Base-by-base conservation (phyloP, 2,797 vertebrate species). In the Pangasius sanitwongsei region DNA sequence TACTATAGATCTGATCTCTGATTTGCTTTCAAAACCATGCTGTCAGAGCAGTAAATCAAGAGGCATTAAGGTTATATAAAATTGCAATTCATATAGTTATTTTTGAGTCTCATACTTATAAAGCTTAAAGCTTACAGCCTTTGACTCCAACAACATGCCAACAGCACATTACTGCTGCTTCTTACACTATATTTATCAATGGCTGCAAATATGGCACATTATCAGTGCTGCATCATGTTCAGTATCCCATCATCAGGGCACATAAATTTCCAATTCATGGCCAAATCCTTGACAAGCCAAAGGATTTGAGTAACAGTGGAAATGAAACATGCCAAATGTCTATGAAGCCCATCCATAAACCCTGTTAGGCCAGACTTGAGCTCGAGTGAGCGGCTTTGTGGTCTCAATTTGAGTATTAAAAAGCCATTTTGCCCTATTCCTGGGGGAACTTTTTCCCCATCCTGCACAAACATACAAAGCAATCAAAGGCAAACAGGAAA, bases 221-320 rank as follows among this genome's bases (percentile, higher is more conserved):
- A 75, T 11, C 50, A 55, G 18, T 34, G n/a, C 77, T 81, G n/a
- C 7, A 81, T 80, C 77, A 57, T 80, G 77, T 23, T 81, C 78
- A 37, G 13, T 23, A 59, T 81, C 53, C 31, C 34, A 81, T 81
- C 55, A 5, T 81, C 55, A 37, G 78, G 53, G 53, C 78, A 37
- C 34, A 59, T 12, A 37, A 20, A 81, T 80, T n/a, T 55, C 83
- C 72, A 80, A 75, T 74, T 82, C 87, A 89, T 86, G 57, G 87
- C 87, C 86, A 87, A 88, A 90, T 90, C 82, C 82, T 86, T 77
- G 83, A 89, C 88, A 78, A 74, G 87, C 88, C 85, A 89, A 92
- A 90, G 86, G 84, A 92, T 91, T 91, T 84, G 89, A 83, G 50
- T 77, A 86, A 87, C 74, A 57, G 82, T 78, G 74, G 72, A 74